Base-by-base conservation (phyloP, 2,113 vertebrate genomes). In the Excalfactoria chinensis region DNA sequence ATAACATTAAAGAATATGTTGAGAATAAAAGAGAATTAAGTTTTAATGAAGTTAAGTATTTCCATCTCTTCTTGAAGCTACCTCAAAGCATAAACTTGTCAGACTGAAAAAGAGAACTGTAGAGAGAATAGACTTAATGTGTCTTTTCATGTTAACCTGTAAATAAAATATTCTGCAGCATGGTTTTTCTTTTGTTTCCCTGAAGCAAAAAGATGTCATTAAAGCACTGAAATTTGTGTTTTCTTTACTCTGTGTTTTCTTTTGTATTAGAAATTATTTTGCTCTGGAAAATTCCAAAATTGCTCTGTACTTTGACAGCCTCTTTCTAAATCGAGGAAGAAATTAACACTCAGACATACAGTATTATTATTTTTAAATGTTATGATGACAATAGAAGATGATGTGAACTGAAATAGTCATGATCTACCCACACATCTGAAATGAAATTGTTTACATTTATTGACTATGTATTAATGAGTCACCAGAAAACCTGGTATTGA, bases 211-310 rank as follows among this genome's bases (percentile, higher is more conserved):
- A 18, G 6, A 62, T 11, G 32, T 67, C 44, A 44, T 9, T 55
- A 40, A 72, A 84, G 21, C 32, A 51, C 7, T 77, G 81, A 84
- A 56, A 81, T 84, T 71, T 34, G 56, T 92, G 6, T 89, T 67
- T 68, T 37, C 46, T 25, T 94, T 73, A 44, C 49, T n/a, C 2
- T 28, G 23, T 62, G 72, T 77, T 94, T 95, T 85, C 78, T 74
- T 32, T 74, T 87, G 87, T 81, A 86, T 89, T 67, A 88, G 75
- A 95, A 95, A 86, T 59, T 94, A 92, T 94, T 94, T 95, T 95
- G 15, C 49, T 95, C n/a, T 86, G 67, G 30, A 40, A 94, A 86
- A 93, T 89, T 84, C 80, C 58, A 62, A 90, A 95, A 96, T 84
- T 90, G 23, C 48, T 86, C 82, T 93, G 63, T 82, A 76, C 7